Base-by-base conservation (phyloP, 2,888 invertebrate species). In the Watsonalla binaria region DNA sequence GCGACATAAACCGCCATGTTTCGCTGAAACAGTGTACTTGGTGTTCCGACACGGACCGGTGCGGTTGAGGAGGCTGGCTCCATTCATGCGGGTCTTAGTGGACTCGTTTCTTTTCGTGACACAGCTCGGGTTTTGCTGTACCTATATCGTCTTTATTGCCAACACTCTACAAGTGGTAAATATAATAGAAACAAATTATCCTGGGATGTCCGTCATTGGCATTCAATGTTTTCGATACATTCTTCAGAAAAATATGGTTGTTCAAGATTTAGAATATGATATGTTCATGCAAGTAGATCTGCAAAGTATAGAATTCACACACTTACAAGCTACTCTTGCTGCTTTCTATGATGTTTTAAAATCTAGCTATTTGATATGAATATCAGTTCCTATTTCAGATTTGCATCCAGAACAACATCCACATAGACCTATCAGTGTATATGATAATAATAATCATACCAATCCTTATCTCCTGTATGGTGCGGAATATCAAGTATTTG, bases 71-170 rank as follows among this genome's bases (percentile, higher is more conserved):
- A 90, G 88, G 33, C 92, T 94, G 71, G 93, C 96, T 0, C 84
- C 83, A 37, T 70, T 86, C 8, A 94, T 95, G 92, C 94, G 94
- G 86, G 91, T 90, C 39, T 70, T 94, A 54, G 96, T 98, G 58
- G 97, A 98, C 84, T 73, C 93, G 11, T 98, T 98, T 87, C 93
- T 99, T 53, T 96, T 97, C 81, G 92, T 98, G 55, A 99, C 99
- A n/a, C 99, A 99, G 87, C 91, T 99, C 58, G 99, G 99, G 57
- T 99, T 99, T 89, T 99, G 99, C 84, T 98, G 98, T 82, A 96
- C 99, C 35, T 99, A 99, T 86, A 96, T 98, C 72, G 96, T 99
- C 13, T 99, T 99, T 82, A 96, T 99, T 64, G 95, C 98, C 8
- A 94, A 94, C 59, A 98, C 97, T 80, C 80, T 97, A 58, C 92